Conservation (phyloP, 2,888 invertebrate genomes). For the Pyrocoelia pectoralis region DNA sequence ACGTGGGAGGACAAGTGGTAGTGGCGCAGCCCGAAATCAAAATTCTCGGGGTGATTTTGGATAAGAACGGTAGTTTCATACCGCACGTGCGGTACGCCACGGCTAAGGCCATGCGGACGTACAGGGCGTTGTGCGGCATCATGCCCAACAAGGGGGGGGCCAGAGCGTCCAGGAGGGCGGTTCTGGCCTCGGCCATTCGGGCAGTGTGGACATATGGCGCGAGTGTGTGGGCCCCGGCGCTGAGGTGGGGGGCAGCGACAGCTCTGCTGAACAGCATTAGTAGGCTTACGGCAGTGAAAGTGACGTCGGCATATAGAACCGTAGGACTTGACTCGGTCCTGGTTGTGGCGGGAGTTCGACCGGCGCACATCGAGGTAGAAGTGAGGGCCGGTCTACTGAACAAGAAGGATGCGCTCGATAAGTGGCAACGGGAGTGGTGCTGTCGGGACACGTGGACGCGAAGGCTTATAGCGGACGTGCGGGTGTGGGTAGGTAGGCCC, state of each 20-base stretch:
- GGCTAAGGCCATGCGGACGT: conserved; percentile 9
- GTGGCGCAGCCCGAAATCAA: too few relatives aligned
- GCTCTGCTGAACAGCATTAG: conserved; percentile 5
- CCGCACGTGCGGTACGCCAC: too few relatives aligned
- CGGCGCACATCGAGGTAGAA: too few relatives aligned
- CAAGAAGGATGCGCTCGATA: too few relatives aligned
- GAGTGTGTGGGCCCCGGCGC: conserved; percentile 4
- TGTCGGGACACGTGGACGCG: neutral
- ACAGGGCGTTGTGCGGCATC: too few relatives aligned
- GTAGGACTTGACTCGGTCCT: too few relatives aligned
- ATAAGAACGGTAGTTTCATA: too few relatives aligned
- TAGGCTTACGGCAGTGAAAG: conserved; percentile 7
- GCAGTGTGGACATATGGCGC: conserved; percentile 20
- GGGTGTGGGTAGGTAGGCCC: neutral
- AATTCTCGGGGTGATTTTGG: too few relatives aligned
- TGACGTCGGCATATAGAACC: conserved; percentile 16
- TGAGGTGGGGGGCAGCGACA: neutral
- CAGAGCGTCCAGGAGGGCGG: too few relatives aligned
- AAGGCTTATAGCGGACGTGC: neutral
- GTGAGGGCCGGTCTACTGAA: too few relatives aligned
- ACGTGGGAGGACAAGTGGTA: neutral
- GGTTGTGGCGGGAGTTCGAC: neutral
- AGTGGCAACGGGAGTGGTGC: conserved; percentile 1
- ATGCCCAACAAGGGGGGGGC: too few relatives aligned
- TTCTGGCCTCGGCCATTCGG: neutral